phyloP scores from a whole-genome alignment of 30 jellyfish, hydroid and myxozoan genomes.

The Cassiopea xamachana region DNA sequence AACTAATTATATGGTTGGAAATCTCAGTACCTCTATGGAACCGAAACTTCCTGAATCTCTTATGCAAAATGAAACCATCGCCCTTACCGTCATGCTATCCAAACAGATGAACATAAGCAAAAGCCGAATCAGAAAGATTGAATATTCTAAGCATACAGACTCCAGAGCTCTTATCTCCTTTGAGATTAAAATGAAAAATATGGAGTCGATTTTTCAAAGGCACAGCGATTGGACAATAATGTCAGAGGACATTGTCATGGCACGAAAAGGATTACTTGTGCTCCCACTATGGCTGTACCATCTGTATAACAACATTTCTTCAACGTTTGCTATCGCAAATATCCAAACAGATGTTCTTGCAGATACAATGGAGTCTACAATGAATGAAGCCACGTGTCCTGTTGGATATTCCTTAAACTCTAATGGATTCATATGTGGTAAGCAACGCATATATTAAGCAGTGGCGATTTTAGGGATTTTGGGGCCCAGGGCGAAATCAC shows the following conservation, averaged over 20 bases:
- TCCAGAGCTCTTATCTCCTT: conserved; percentile 36
- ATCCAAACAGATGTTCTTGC: conserved; percentile 38
- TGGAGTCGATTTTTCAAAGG: conserved; percentile 11
- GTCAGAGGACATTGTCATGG: conserved; percentile 63
- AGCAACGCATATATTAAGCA: neutral
- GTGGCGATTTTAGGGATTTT: neutral
- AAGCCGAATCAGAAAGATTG: conserved; percentile 15
- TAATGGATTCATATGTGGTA: conserved; percentile 80
- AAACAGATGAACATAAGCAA: conserved; percentile 43
- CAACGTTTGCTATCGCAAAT: conserved; percentile 8
- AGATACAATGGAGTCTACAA: conserved; percentile 39
- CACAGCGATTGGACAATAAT: conserved; percentile 59
- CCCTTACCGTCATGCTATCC: conserved; percentile 1
- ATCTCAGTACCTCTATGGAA: neutral
- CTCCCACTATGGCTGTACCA: conserved; percentile 61
- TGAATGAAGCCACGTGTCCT: conserved; percentile 42
- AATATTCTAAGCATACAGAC: neutral
- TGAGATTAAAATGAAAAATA: conserved; percentile 35
- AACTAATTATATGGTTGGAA: no score
- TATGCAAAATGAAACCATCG: neutral
- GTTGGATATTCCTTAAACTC: conserved; percentile 33
- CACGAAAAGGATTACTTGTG: conserved; percentile 61
- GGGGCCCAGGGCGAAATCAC: no score
- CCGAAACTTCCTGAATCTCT: conserved; percentile 34
- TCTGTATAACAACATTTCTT: conserved; percentile 32